phyloP scores from a whole-genome alignment of 2,888 invertebrate species.

The Philopedon plagiatum region DNA sequence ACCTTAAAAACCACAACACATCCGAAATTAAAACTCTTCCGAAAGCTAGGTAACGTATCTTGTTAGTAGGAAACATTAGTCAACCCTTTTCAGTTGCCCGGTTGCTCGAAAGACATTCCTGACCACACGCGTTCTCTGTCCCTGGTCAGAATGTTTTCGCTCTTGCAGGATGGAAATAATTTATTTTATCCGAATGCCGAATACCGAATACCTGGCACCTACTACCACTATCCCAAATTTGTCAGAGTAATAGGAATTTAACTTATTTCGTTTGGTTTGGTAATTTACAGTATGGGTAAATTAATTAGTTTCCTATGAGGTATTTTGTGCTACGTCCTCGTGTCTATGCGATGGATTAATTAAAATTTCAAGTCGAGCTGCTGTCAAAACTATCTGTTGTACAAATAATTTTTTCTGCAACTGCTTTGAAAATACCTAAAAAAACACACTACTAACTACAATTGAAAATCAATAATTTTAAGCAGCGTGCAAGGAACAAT shows the following conservation, averaged over 20 bases:
- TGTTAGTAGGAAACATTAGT: constrained; percentile 60
- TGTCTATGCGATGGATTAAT: background rate
- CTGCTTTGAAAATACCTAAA: no score
- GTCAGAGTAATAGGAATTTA: constrained; percentile 43
- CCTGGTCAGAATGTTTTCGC: constrained; percentile 45
- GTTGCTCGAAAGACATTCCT: constrained; percentile 58
- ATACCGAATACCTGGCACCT: constrained; percentile 46
- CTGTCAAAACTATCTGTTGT: no score
- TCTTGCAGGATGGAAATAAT: constrained; percentile 45
- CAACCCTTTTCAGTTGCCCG: constrained; percentile 64
- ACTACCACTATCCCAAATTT: constrained; percentile 39
- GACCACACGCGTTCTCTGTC: constrained; percentile 61
- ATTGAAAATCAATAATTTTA: no score
- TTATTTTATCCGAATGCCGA: constrained; percentile 45
- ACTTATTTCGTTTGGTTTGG: constrained; percentile 37
- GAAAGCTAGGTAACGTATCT: constrained; percentile 57
- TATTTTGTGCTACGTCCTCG: background rate
- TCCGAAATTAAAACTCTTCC: constrained; percentile 56
- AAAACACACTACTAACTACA: no score
- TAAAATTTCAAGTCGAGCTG: no score
- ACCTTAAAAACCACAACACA: constrained; percentile 55
- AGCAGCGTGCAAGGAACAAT: no score
- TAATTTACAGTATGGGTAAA: constrained; percentile 29
- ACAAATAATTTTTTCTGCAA: no score
- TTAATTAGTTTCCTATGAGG: constrained; percentile 35